These are phyloP conservation scores for Chymomyza caudatula DNA, from an alignment of 2,888 invertebrate genomes.

Conservation along the genomic window DNA sequence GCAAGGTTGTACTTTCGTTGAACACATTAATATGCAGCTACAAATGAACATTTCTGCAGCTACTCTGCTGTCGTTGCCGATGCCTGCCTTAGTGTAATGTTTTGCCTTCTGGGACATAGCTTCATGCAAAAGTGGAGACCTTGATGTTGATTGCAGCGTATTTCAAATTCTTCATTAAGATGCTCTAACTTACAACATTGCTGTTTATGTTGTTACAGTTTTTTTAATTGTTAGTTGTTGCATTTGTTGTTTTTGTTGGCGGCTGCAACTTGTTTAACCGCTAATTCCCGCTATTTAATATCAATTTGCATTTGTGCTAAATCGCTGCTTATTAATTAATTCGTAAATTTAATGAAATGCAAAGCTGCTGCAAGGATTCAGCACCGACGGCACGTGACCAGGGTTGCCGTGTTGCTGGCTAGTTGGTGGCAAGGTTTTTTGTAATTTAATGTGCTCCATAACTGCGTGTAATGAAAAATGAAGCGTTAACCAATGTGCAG, in stretches of 20 bases:
- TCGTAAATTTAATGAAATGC: constrained; percentile 39
- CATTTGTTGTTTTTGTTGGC: neutral
- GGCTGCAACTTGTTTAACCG: constrained; percentile 27
- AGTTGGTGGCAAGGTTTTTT: neutral
- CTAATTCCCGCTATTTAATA: constrained; percentile 64
- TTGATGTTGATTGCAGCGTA: no score
- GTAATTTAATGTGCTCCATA: neutral
- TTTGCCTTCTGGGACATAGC: no score
- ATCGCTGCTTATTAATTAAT: constrained; percentile 69
- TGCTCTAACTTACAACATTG: neutral
- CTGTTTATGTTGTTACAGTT: neutral
- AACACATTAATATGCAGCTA: no score
- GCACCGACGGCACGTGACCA: neutral
- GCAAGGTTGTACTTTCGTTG: no score
- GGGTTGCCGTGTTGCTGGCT: neutral
- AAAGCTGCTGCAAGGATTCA: constrained; percentile 19
- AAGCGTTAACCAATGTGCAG: neutral
- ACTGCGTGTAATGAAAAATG: neutral
- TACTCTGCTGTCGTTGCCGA: no score
- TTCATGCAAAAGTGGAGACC: no score
- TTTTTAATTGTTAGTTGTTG: neutral
- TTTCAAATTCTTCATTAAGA: no score
- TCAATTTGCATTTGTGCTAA: constrained; percentile 64
- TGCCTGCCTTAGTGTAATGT: no score
- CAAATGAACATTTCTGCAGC: no score